Percentiles rank a stretch among this genome's conserved stretches.
These are phyloP conservation scores for Paguma larvata DNA, from an alignment of 2,797 vertebrate genomes.

Conservation along the genomic window DNA sequence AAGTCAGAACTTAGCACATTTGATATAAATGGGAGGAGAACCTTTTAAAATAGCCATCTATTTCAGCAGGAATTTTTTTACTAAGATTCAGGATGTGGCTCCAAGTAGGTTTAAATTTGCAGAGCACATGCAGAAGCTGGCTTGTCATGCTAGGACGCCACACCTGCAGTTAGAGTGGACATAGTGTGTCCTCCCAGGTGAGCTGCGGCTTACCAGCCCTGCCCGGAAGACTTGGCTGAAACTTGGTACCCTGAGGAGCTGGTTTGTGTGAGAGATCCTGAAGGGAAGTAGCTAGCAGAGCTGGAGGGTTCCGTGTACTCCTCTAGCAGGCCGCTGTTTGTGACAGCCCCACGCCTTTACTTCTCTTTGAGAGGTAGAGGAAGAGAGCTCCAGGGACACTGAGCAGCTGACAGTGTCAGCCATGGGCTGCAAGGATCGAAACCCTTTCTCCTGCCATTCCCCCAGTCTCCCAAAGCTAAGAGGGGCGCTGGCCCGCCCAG, in stretches of 20 bases:
- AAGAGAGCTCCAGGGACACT: background rate
- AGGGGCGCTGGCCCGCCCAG: background rate
- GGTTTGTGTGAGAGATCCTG: background rate
- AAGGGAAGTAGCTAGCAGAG: background rate
- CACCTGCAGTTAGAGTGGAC: background rate
- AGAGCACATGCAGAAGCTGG: too few species aligned
- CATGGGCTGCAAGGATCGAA: background rate
- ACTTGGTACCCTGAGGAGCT: background rate
- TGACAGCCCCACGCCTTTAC: background rate
- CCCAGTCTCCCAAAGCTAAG: background rate
- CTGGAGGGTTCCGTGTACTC: background rate
- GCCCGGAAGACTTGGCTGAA: background rate
- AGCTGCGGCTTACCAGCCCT: background rate
- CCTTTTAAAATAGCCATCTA: background rate
- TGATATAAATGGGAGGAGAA: background rate
- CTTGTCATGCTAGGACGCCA: background rate
- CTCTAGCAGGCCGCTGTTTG: background rate
- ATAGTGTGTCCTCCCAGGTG: background rate
- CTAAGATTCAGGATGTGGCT: background rate
- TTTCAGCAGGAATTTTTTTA: background rate
- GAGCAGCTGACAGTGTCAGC: background rate
- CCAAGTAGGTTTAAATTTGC: background rate
- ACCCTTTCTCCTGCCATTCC: background rate
- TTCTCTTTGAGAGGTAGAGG: background rate
- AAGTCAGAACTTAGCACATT: background rate